These are phyloP conservation scores for Gisinianus flammeolus DNA, from an alignment of 2,888 invertebrate species.

Conservation along the genomic window DNA sequence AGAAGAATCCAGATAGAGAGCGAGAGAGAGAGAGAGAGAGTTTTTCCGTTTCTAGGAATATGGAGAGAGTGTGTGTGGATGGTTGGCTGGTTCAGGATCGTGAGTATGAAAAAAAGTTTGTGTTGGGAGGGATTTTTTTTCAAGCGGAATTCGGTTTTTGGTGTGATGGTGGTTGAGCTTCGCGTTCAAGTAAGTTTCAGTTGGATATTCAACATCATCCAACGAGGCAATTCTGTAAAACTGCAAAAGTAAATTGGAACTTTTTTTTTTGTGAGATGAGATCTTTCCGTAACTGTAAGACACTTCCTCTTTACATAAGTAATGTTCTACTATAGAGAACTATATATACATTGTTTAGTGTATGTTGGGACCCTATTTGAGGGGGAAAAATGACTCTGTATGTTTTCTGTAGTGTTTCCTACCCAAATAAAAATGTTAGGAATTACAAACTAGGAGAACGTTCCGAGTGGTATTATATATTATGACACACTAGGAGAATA, in stretches of 20 bases:
- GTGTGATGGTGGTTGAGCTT: conserved; percentile 21
- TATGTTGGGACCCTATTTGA: no score
- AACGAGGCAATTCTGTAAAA: conserved; percentile 6
- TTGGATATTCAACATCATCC: background rate
- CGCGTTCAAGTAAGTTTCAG: background rate
- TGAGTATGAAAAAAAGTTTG: background rate
- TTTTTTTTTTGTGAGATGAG: conserved; percentile 37
- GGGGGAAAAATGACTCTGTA: background rate
- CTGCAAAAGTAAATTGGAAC: conserved; percentile 33
- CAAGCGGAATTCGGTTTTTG: conserved; percentile 9
- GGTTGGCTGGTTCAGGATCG: background rate
- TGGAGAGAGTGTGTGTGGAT: background rate
- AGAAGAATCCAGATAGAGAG: background rate
- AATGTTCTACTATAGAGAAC: background rate
- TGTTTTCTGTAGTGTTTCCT: no score
- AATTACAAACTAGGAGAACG: no score
- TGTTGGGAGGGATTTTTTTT: background rate
- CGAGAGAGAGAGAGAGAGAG: background rate
- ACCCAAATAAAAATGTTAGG: conserved; percentile 7
- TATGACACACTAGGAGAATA: background rate
- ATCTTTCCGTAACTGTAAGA: conserved; percentile 44
- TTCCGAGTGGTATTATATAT: background rate
- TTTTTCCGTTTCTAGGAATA: background rate
- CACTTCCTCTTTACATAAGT: conserved; percentile 42
- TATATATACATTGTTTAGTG: no score